A percentile compares a stretch with the other conserved stretches of the same genome.
These are phyloP conservation scores for Plecotus auritus DNA, from an alignment of 2,113 vertebrate species.

Conservation along the genomic window DNA sequence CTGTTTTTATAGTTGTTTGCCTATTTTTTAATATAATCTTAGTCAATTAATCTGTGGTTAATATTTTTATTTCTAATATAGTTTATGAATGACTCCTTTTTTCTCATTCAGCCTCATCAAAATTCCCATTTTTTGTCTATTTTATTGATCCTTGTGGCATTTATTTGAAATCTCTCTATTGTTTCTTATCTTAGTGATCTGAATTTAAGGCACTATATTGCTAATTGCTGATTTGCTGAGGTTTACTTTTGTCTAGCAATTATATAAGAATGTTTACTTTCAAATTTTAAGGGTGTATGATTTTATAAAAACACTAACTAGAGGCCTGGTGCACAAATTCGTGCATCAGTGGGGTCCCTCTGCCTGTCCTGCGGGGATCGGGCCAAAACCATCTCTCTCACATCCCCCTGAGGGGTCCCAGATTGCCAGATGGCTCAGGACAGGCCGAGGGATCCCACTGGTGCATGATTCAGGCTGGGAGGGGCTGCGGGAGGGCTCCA, in stretches of 20 bases:
- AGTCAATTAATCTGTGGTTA: background rate
- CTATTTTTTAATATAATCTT: background rate
- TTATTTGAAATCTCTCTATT: background rate
- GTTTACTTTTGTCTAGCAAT: background rate
- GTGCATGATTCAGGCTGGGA: no score
- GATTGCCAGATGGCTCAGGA: no score
- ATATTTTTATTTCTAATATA: background rate
- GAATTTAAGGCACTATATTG: background rate
- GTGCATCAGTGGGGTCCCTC: no score
- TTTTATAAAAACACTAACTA: background rate
- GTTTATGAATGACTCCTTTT: background rate
- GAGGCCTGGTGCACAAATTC: accelerated
- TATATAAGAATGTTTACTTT: background rate
- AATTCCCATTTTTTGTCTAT: background rate
- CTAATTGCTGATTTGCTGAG: background rate
- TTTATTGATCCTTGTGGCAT: background rate
- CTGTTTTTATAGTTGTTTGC: background rate
- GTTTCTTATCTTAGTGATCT: background rate
- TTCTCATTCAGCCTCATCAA: background rate
- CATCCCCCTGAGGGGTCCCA: no score
- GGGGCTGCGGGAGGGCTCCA: no score
- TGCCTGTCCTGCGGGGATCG: no score
- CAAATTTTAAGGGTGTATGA: background rate
- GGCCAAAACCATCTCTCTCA: no score
- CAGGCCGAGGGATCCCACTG: no score